These are phyloP conservation scores for Atta cephalotes DNA, from an alignment of 1,140 invertebrate genomes.

Conservation along the genomic window DNA sequence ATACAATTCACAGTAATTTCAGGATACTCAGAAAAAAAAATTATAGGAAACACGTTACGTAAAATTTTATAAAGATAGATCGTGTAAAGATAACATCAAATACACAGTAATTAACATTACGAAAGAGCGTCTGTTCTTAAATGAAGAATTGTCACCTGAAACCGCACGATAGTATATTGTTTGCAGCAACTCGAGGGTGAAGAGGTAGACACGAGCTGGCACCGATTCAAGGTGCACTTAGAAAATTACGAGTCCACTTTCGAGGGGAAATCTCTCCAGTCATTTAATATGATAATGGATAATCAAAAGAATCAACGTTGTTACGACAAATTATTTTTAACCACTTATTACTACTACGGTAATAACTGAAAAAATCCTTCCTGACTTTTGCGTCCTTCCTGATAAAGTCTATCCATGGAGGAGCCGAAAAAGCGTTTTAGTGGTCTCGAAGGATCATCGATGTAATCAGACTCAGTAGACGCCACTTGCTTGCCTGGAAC, in stretches of 20 bases:
- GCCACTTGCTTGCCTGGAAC: conserved; percentile 77
- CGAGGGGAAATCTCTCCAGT: conserved; percentile 63
- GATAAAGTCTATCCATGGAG: not conserved
- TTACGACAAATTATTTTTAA: conserved; percentile 12
- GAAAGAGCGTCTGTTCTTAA: conserved; percentile 4
- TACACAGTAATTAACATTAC: not conserved
- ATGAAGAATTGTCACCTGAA: conserved; percentile 31
- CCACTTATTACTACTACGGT: conserved; percentile 29
- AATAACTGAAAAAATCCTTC: conserved; percentile 11
- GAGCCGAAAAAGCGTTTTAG: conserved; percentile 39
- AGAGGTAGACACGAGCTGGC: conserved; percentile 79
- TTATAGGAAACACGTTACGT: not conserved
- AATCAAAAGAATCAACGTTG: not conserved
- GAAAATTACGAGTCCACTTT: conserved; percentile 79
- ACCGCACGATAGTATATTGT: conserved; percentile 53
- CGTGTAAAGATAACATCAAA: not conserved
- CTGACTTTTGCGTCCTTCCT: not conserved
- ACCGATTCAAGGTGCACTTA: conserved; percentile 83
- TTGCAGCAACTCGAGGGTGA: conserved; percentile 62
- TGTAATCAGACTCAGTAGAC: conserved; percentile 80
- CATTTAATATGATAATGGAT: conserved; percentile 74
- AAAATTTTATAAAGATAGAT: not conserved
- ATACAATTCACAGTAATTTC: not conserved
- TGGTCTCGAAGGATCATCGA: conserved; percentile 73
- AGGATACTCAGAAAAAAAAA: not conserved